These are phyloP conservation scores for Sapayoa aenigma DNA, from an alignment of 2,113 vertebrate species.

Conservation along the genomic window DNA sequence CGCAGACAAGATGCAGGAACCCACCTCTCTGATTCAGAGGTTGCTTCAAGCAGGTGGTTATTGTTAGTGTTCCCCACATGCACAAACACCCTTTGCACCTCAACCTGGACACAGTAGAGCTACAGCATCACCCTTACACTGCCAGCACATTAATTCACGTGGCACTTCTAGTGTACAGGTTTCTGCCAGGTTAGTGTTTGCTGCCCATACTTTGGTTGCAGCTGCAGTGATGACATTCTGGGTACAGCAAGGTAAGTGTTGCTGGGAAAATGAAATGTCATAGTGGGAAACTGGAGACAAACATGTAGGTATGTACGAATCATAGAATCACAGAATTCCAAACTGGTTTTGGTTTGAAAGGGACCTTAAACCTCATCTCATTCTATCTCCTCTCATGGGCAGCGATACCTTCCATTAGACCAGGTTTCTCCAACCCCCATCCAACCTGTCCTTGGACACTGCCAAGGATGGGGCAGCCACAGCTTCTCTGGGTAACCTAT, in stretches of 20 bases:
- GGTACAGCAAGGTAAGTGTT: accelerated
- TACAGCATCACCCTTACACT: accelerated
- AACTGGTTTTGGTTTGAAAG: neutral
- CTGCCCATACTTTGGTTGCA: accelerated
- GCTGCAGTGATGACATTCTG: accelerated
- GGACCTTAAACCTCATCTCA: accelerated
- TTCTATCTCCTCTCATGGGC: neutral
- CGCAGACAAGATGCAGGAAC: neutral
- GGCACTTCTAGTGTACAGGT: accelerated
- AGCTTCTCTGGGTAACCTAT: neutral
- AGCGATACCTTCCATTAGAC: neutral
- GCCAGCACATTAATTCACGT: neutral
- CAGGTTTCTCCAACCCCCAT: neutral
- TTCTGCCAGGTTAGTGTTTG: neutral
- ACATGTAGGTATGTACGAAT: accelerated
- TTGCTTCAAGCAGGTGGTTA: neutral
- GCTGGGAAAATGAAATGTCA: neutral
- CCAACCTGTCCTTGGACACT: neutral
- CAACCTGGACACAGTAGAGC: accelerated
- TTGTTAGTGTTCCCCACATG: no score
- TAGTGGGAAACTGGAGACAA: neutral
- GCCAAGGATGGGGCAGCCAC: neutral
- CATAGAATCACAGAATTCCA: accelerated
- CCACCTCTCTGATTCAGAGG: neutral
- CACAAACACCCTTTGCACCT: accelerated